Percentiles rank a stretch among this genome's conserved stretches.
Conservation (phyloP, 1,140 invertebrate genomes). For the Drosophila obscura region DNA sequence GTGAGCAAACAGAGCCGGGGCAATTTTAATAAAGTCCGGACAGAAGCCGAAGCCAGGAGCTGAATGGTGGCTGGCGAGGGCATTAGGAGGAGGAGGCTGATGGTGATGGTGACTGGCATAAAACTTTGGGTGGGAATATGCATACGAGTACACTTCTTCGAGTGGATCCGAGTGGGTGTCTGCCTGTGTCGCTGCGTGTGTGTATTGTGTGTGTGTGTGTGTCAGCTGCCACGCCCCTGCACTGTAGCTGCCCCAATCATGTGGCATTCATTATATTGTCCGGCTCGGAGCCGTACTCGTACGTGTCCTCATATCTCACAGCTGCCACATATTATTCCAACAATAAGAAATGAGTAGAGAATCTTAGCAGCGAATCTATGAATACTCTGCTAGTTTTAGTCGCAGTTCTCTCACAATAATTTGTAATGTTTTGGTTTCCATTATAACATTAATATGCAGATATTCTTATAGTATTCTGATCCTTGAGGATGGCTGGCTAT, state of each 20-base stretch:
- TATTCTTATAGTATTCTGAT: too few species aligned
- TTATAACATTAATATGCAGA: too few species aligned
- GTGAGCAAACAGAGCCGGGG: slow-evolving; percentile 44
- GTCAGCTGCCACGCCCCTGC: slow-evolving; percentile 24
- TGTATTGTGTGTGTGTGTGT: slow-evolving; percentile 2
- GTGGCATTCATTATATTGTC: slow-evolving; percentile 56
- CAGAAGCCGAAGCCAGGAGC: not conserved
- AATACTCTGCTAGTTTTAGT: slow-evolving; percentile 8
- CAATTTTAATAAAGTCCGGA: slow-evolving; percentile 59
- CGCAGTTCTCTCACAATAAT: too few species aligned
- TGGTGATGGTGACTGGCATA: slow-evolving; percentile 3
- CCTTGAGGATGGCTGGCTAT: not conserved
- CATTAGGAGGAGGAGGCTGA: too few species aligned
- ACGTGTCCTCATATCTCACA: slow-evolving; percentile 73
- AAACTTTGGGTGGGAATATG: slow-evolving; percentile 35
- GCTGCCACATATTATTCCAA: slow-evolving; percentile 62
- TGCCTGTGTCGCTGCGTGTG: not conserved
- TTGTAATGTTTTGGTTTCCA: too few species aligned
- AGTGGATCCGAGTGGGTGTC: not conserved
- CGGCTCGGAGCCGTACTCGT: slow-evolving; percentile 15
- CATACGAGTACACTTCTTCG: not conserved
- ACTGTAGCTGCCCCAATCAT: slow-evolving; percentile 8
- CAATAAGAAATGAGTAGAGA: slow-evolving; percentile 20
- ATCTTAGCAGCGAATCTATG: not conserved
- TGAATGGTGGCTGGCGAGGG: slow-evolving; percentile 1